A percentile compares a stretch with the other conserved stretches of the same genome.
Evolutionary conservation across 1,140 invertebrate genomes (phyloP).

Genomic region (Galleria mellonella): DNA sequence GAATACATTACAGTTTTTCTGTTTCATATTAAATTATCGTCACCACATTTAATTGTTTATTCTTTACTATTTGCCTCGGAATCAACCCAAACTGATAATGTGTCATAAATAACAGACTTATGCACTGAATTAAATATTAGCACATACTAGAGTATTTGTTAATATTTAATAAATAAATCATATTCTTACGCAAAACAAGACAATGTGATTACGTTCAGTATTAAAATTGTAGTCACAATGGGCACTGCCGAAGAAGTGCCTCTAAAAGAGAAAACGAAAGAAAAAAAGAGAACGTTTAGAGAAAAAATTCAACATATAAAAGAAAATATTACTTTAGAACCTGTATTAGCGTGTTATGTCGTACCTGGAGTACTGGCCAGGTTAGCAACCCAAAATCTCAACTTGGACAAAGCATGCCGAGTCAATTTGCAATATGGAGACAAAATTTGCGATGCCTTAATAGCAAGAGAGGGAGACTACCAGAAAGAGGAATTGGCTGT

Average conservation of each 20-base stretch:
- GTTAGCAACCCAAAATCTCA: slow-evolving; percentile 75
- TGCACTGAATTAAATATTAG: background rate
- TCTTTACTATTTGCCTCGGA: no score
- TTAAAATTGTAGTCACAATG: slow-evolving; percentile 14
- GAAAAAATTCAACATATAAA: slow-evolving; percentile 62
- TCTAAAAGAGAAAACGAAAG: slow-evolving; percentile 26
- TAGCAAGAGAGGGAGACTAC: slow-evolving; percentile 55
- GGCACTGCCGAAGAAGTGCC: slow-evolving; percentile 34
- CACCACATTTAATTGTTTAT: no score
- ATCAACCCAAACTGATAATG: slow-evolving; percentile 14
- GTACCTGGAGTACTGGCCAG: slow-evolving; percentile 68
- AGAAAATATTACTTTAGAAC: slow-evolving; percentile 74
- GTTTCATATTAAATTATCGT: no score
- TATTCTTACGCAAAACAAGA: background rate
- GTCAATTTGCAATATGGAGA: slow-evolving; percentile 73
- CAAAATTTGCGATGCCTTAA: slow-evolving; percentile 71
- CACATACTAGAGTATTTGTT: background rate
- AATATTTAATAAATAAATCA: slow-evolving; percentile 13
- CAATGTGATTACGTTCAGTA: background rate
- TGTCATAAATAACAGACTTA: slow-evolving; percentile 5
- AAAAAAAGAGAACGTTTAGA: slow-evolving; percentile 51
- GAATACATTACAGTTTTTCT: no score
- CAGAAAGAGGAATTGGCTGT: slow-evolving; percentile 61
- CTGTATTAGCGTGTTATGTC: slow-evolving; percentile 71
- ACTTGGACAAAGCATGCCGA: slow-evolving; percentile 77